Evolutionary conservation across 2,797 vertebrate species (phyloP).

Genomic region (Brotula barbata): DNA sequence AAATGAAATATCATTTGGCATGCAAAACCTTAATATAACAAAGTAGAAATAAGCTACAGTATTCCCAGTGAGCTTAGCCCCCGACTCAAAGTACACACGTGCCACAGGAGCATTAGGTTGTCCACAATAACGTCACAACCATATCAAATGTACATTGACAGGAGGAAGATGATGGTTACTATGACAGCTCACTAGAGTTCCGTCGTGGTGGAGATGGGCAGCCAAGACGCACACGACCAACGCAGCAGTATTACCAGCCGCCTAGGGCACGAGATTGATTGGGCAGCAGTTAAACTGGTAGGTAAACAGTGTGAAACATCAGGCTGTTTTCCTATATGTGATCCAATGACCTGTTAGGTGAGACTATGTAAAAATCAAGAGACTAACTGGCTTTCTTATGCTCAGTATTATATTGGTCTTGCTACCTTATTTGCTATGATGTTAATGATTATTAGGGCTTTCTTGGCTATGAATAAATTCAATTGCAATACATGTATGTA

Average conservation of each 20-base stretch:
- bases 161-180: slow-evolving; percentile 93
- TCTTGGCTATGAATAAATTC: too few relatives aligned
- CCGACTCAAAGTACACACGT: not conserved
- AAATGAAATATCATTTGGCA: too few relatives aligned
- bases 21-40: not conserved
- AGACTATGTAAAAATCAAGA: too few relatives aligned
- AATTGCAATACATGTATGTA: too few relatives aligned
- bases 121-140: slow-evolving; percentile 49
- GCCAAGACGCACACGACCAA: slow-evolving; percentile 89
- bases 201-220: slow-evolving; percentile 95
- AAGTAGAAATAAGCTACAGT: not conserved
- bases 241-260: slow-evolving; percentile 97
- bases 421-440: too few relatives aligned
- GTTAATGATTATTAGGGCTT: too few relatives aligned
- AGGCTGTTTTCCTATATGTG: not conserved
- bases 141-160: slow-evolving; percentile 65
- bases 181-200: slow-evolving; percentile 93
- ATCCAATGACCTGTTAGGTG: too few relatives aligned
- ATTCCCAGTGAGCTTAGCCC: not conserved
- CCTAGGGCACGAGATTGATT: slow-evolving; percentile 93
- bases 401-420: too few relatives aligned
- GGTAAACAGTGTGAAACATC: slow-evolving; percentile 46
- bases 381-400: too few relatives aligned
- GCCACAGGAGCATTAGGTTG: slow-evolving; percentile 24
- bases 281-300: slow-evolving; percentile 51